A percentile compares a stretch with the other conserved stretches of the same genome.
phyloP scores from a whole-genome alignment of 92 coral and sea anemone species.

The Actinostola sp. region DNA sequence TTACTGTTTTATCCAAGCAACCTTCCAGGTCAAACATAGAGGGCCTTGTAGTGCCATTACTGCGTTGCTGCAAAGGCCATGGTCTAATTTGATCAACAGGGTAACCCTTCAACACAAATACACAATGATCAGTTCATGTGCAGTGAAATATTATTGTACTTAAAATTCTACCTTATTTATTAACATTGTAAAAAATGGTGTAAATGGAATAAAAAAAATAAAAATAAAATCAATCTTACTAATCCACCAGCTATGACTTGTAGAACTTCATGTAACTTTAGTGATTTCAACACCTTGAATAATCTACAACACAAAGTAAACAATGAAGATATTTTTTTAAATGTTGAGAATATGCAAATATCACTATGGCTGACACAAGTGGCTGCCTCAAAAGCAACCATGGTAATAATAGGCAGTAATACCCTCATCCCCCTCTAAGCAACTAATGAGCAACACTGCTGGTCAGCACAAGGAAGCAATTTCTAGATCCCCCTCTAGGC shows the following conservation, averaged over 20 bases:
- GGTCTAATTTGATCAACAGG: slow-evolving; percentile 91
- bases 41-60: slow-evolving; percentile 90
- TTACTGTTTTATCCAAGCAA: slow-evolving; percentile 70
- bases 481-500: too few relatives aligned
- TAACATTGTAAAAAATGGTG: too few relatives aligned
- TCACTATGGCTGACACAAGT: too few relatives aligned
- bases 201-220: too few relatives aligned
- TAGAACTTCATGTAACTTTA: slow-evolving; percentile 77
- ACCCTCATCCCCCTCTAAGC: too few relatives aligned
- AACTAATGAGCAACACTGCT: too few relatives aligned
- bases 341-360: too few relatives aligned
- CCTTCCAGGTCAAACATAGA: slow-evolving; percentile 74
- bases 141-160: neutral
- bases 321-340: neutral
- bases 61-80: slow-evolving; percentile 94
- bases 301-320: slow-evolving; percentile 41
- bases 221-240: slow-evolving; percentile 67
- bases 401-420: neutral
- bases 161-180: too few relatives aligned
- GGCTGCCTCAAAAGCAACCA: too few relatives aligned
- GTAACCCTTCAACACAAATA: slow-evolving; percentile 67
- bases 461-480: too few relatives aligned
- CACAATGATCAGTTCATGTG: too few relatives aligned
- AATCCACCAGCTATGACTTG: slow-evolving; percentile 88
- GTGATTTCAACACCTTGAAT: slow-evolving; percentile 91